Conservation (phyloP, 2,113 vertebrate species). For the Melanerpes aurifrons region DNA sequence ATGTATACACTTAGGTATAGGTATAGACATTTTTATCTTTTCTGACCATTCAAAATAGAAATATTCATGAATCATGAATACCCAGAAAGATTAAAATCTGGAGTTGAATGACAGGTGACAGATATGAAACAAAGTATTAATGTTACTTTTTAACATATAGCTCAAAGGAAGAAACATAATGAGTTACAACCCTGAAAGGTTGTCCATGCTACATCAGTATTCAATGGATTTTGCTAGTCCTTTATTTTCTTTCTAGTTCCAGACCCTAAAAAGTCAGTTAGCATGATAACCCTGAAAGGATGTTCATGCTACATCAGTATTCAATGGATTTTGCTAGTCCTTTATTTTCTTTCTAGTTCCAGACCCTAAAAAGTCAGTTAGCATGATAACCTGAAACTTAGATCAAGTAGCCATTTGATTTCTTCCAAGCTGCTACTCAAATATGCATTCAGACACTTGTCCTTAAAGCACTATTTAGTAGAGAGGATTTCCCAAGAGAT, state of each 20-base stretch:
- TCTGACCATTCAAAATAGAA: background rate
- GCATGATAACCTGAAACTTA: background rate
- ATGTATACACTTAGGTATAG: background rate
- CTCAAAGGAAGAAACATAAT: background rate
- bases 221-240: background rate
- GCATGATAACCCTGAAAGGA: background rate
- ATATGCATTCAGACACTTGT: background rate
- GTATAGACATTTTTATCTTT: background rate
- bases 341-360: background rate
- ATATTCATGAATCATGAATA: background rate
- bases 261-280: background rate
- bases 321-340: background rate
- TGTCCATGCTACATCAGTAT: background rate
- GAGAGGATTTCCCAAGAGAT: background rate
- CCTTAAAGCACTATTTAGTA: background rate
- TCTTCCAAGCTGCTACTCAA: background rate
- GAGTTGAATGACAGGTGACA: background rate
- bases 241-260: background rate
- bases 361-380: background rate
- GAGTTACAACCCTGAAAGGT: background rate
- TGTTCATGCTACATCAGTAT: background rate
- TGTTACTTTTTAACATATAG: background rate
- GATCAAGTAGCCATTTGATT: background rate
- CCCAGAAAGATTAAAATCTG: background rate
- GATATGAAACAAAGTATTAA: background rate